Base-by-base conservation (phyloP, 2,888 invertebrate species). In the Melolontha melolontha region DNA sequence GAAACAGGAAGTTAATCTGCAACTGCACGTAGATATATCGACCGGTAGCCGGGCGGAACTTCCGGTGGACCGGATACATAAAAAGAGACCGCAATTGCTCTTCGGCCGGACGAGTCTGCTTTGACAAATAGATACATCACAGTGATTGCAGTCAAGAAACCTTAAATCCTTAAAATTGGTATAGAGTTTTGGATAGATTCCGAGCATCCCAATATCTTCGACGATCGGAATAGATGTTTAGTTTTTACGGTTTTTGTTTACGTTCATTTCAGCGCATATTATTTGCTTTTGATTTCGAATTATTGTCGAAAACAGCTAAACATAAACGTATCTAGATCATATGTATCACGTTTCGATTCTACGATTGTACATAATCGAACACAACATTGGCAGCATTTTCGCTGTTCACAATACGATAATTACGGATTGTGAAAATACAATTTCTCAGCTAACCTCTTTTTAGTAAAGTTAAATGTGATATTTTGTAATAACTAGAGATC, bases 41-140 rank as follows among this genome's bases (percentile, higher is more conserved):
- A 81, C 79, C 82, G 80, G 82, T 82, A 81, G 82, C 81, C 79
- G 80, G 79, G 81, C 82, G 82, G 82, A 82, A 82, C 80, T 82
- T 82, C 83, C 82, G 82, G 80, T 82, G 80, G 80, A 81, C 82
- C 82, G 83, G 83, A 83, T 82, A 83, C 82, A 82, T 82, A 82
- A 83, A 83, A 82, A 83, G 82, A 82, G 81, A 81, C 82, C 82
- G 82, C 82, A 81, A 82, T 81, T 79, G 80, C 81, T 81, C 80
- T 79, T 77, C 79, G 79, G 76, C 74, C 73, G 74, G 75, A 74
- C 76, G 77, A 77, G 73, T 74, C 75, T 72, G 75, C 78, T 79
- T 79, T 79, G 79, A 80, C 78, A 79, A 79, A 79, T 79, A 78
- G 79, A 78, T 79, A 77, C 78, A 77, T 73, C 71, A 71, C 68